Percentiles rank a stretch among this genome's conserved stretches.
Evolutionary conservation across 2,888 invertebrate genomes (phyloP).

Genomic region (Luperina testacea): DNA sequence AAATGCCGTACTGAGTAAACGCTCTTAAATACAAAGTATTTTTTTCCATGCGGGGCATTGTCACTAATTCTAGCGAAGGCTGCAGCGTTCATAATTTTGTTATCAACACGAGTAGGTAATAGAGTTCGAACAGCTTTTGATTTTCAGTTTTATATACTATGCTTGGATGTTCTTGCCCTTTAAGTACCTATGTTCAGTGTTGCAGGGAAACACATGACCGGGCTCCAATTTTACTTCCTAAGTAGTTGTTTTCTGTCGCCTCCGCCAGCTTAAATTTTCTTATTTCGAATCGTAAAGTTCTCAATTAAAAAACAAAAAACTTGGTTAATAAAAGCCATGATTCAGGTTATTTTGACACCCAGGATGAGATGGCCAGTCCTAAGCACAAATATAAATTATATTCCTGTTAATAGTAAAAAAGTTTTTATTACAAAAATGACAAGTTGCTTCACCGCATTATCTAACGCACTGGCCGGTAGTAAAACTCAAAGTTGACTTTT

Average conservation of each 20-base stretch:
- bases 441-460: constrained; percentile 40
- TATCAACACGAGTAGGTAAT: neutral
- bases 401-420: constrained; percentile 46
- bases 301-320: constrained; percentile 15
- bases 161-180: neutral
- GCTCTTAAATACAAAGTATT: neutral
- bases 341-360: constrained; percentile 41
- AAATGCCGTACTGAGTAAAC: too few relatives aligned
- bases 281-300: neutral
- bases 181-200: neutral
- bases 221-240: neutral
- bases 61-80: neutral
- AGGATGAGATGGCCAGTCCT: constrained; percentile 30
- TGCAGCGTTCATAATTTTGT: neutral
- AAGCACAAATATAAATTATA: constrained; percentile 45
- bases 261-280: neutral
- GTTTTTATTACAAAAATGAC: constrained; percentile 49
- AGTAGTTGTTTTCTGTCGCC: neutral
- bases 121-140: neutral
- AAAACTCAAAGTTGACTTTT: constrained; percentile 49
- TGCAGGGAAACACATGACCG: constrained; percentile 11
- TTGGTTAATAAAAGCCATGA: constrained; percentile 28
- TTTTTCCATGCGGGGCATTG: neutral
- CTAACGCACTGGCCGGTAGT: constrained; percentile 43
- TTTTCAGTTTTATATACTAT: neutral